Base-by-base conservation (phyloP, 2,888 invertebrate genomes). In the Blomia tropicalis region DNA sequence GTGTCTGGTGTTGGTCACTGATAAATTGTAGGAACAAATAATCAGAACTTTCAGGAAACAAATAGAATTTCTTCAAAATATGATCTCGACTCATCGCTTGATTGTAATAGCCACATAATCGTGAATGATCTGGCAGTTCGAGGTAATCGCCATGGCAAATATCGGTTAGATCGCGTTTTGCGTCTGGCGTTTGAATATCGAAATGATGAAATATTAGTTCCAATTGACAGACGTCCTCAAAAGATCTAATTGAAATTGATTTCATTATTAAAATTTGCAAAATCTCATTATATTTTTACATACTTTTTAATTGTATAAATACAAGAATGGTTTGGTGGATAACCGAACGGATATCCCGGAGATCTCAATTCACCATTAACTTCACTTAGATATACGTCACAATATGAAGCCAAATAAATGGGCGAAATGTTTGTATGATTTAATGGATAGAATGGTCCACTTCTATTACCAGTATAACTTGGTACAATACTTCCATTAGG, bases 141-240 rank as follows among this genome's bases (percentile, higher is more conserved):
- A 68, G 51, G 53, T 65, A 68, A 56, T 68, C 68, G 32, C 66
- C 65, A 53, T 47, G 61, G 58, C 68, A 68, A 0, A 59, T 53
- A 4, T 64, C 59, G 11, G 31, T 43, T n/a, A 58, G 22, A 59
- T 64, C 63, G 5, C 62, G 60, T 22, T 62, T 44, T 31, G 62
- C 59, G 47, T 66, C 67, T 17, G 66, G 43, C 14, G 56, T 56
- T 36, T 56, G 56, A 32, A 43, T 23, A 11, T 67, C 64, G 41
- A 68, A 68, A n/a, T 60, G 60, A 1, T 63, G 32, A 59, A 68
- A 68, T 19, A 66, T 63, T 7, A 68, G 51, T 27, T 65, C 66
- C 14, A 67, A 66, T 32, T 61, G 61, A 56, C 68, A 68, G 2
- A 66, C 43, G 29, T 47, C 47, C 2, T 62, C 56, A 4, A 27